Evolutionary conservation across 2,888 invertebrate species (phyloP).

Genomic region (Pomacea canaliculata): DNA sequence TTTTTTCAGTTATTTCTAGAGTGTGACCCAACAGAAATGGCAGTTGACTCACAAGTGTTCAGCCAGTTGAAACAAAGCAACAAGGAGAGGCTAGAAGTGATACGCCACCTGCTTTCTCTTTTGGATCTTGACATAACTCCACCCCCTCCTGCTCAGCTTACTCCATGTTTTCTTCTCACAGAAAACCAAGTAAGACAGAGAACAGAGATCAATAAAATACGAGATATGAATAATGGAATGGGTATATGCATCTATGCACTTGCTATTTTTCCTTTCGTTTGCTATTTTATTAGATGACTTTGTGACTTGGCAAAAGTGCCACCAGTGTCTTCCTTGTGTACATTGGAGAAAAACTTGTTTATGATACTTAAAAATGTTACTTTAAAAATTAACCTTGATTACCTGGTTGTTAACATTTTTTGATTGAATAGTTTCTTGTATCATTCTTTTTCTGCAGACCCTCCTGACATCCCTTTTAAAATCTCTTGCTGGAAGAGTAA

Average conservation of each 20-base stretch:
- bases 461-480: slow-evolving; percentile 31
- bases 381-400: too few relatives aligned
- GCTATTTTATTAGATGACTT: too few relatives aligned
- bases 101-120: slow-evolving; percentile 48
- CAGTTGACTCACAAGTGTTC: slow-evolving; percentile 56
- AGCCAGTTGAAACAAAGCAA: slow-evolving; percentile 57
- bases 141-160: slow-evolving; percentile 43
- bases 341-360: too few relatives aligned
- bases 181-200: slow-evolving; percentile 21
- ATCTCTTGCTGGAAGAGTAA: slow-evolving; percentile 40
- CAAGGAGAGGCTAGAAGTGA: slow-evolving; percentile 48
- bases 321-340: too few relatives aligned
- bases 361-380: too few relatives aligned
- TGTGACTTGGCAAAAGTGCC: too few relatives aligned
- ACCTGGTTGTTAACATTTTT: too few relatives aligned
- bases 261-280: too few relatives aligned
- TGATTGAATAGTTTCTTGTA: too few relatives aligned
- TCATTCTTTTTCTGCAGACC: slow-evolving; percentile 8
- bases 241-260: too few relatives aligned
- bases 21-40: slow-evolving; percentile 59
- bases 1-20: slow-evolving; percentile 51
- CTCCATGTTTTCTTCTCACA: slow-evolving; percentile 56
- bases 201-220: too few relatives aligned
- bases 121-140: slow-evolving; percentile 57
- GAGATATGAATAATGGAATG: too few relatives aligned